A percentile compares a stretch with the other conserved stretches of the same genome.
These are phyloP conservation scores for Rallus limicola DNA, from an alignment of 2,113 vertebrate species.

Conservation along the genomic window DNA sequence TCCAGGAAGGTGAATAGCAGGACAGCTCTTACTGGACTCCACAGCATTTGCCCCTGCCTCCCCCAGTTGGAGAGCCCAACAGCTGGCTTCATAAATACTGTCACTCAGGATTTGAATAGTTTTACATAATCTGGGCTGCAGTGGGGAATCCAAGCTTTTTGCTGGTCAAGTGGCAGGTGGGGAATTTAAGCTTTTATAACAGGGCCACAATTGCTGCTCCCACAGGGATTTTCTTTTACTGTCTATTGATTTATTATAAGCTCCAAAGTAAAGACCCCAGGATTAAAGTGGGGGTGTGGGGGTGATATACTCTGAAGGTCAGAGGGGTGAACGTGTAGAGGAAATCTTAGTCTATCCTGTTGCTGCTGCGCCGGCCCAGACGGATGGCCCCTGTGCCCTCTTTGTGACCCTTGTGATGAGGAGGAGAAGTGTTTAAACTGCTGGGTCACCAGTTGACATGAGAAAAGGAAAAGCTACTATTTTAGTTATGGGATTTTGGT, in stretches of 20 bases:
- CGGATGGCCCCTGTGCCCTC: fast-evolving
- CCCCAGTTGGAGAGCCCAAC: not conserved
- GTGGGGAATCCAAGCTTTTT: slow-evolving; percentile 33
- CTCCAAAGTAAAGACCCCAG: slow-evolving; percentile 4
- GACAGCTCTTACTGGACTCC: not conserved
- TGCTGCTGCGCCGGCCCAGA: not conserved
- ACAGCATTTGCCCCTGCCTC: not conserved
- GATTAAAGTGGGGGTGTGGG: not conserved
- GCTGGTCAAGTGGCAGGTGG: slow-evolving; percentile 67
- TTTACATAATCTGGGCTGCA: slow-evolving; percentile 66
- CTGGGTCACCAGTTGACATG: not conserved
- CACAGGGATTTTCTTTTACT: slow-evolving; percentile 66
- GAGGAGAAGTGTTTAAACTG: not conserved
- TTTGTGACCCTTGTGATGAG: not conserved
- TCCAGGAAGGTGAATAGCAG: not conserved
- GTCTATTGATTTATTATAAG: slow-evolving; percentile 49
- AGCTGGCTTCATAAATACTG: slow-evolving; percentile 65
- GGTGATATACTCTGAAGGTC: not conserved
- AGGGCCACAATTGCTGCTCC: slow-evolving; percentile 34
- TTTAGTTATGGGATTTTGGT: not conserved
- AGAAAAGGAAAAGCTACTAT: not conserved
- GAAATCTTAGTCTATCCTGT: not conserved
- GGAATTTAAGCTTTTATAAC: slow-evolving; percentile 51
- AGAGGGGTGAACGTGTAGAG: not conserved
- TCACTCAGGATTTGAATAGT: slow-evolving; percentile 71